Percentiles rank a stretch among this genome's conserved stretches.
These are phyloP conservation scores for Uropetala carovei DNA, from an alignment of 2,888 invertebrate genomes.

Conservation along the genomic window DNA sequence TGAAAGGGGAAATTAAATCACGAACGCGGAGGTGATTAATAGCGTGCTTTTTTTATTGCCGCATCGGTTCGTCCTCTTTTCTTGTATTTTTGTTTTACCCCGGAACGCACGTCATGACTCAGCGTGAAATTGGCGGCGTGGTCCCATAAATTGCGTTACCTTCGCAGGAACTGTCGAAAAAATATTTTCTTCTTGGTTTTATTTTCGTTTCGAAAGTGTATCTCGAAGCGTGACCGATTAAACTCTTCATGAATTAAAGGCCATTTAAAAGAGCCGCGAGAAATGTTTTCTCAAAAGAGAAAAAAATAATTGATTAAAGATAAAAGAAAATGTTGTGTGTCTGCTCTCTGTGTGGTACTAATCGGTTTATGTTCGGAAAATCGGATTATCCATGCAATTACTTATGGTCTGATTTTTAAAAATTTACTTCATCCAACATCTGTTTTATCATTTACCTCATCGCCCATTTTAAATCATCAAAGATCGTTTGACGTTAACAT, in stretches of 20 bases:
- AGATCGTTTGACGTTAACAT: no score
- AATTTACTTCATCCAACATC: no score
- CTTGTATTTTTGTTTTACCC: conserved; percentile 43
- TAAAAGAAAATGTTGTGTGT: no score
- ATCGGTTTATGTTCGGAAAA: no score
- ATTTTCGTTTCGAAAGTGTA: neutral
- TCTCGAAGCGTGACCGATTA: conserved; percentile 40
- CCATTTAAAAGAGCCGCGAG: no score
- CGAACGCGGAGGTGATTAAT: conserved; percentile 19
- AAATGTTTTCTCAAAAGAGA: no score
- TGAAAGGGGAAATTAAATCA: conserved; percentile 39
- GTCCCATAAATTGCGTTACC: conserved; percentile 36
- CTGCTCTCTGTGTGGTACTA: no score
- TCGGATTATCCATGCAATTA: no score
- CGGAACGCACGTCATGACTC: conserved; percentile 15
- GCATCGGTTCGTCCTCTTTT: conserved; percentile 7
- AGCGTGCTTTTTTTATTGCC: conserved; percentile 13
- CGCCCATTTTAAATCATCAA: no score
- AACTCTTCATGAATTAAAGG: neutral
- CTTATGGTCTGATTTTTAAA: no score
- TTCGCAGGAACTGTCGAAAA: neutral
- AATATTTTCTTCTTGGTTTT: neutral
- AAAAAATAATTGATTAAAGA: no score
- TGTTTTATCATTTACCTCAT: no score
- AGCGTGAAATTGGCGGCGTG: neutral